Evolutionary conservation across 2,888 invertebrate genomes (phyloP), one percentile per base, ranked within the genome.

Genomic region (Phortica magna): DNA sequence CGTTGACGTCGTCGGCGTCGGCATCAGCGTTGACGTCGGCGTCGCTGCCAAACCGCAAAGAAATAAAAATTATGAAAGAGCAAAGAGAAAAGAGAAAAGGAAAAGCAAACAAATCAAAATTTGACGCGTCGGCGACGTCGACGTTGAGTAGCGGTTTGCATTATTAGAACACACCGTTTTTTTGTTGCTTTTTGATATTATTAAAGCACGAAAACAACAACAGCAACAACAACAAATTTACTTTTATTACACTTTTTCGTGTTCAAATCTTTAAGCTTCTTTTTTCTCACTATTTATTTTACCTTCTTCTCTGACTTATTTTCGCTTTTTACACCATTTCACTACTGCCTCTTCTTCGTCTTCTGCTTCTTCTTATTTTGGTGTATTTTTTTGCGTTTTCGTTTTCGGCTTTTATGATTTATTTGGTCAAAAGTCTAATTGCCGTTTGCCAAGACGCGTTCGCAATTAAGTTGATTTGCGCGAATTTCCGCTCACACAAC

Each of bases 291-390:
- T 42, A 65, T 57, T 43, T 57, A 75, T 42, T 67, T 55, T 31
- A 31, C 31, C 31, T 17, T 74, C 73, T 75, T 73, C n/a, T 64
- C 57, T 67, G 57, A 70, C 77, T 71, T 81, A 71, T 78, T 48
- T n/a, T 2, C 19, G 48, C 59, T 64, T 64, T 64, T 42, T 22
- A 12, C 59, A 39, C 82, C 80, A 82, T 82, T 82, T 83, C 76
- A 80, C 83, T 78, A 79, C 79, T 77, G 82, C 82, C 76, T 82
- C 79, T 82, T 82, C 82, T 80, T 79, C 80, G 79, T 80, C 75
- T 75, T 74, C 78, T 83, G 78, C 76, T 76, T 64, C 80, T 83
- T 79, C 17, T 42, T 22, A 57, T 73, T 72, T 65, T 4, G 72
- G 74, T 57, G 59, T 48, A 12, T 48, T 74, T 43, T 41, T 41